Evolutionary conservation across 2,797 vertebrate genomes (phyloP).

Genomic region (Sphaeramia orbicularis): DNA sequence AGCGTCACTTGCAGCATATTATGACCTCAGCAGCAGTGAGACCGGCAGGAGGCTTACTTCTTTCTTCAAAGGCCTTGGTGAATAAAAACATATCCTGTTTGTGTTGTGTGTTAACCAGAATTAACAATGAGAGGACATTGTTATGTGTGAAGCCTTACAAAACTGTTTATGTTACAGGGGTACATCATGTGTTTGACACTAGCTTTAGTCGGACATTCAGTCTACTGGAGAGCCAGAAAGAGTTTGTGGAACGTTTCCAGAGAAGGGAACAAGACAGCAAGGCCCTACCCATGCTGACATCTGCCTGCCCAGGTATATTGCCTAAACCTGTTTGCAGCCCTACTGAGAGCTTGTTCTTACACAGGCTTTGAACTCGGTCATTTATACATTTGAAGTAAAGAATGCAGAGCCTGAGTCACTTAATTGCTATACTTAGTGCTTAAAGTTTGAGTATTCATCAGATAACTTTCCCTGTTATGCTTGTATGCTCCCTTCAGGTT

Average conservation of each 20-base stretch:
- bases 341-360: too few relatives aligned
- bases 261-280: constrained; percentile 81
- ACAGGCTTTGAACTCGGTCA: too few relatives aligned
- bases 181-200: constrained; percentile 93
- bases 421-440: too few relatives aligned
- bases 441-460: neutral
- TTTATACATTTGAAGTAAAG: too few relatives aligned
- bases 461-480: neutral
- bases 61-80: constrained; percentile 90
- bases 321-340: neutral
- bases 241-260: constrained; percentile 91
- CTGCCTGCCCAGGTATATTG: constrained; percentile 92
- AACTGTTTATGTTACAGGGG: constrained; percentile 82
- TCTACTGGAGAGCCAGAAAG: constrained; percentile 92
- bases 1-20: constrained; percentile 90
- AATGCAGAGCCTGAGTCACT: too few relatives aligned
- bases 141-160: constrained; percentile 4
- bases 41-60: constrained; percentile 88
- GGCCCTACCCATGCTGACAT: constrained; percentile 92
- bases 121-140: neutral
- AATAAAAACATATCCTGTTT: constrained; percentile 25
- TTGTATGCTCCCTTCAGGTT: constrained; percentile 82
- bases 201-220: constrained; percentile 95
- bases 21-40: constrained; percentile 85
- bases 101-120: neutral